Evolutionary conservation across 2,888 invertebrate species (phyloP), one percentile per base, ranked within the genome.

Genomic region (Crematogaster levior): DNA sequence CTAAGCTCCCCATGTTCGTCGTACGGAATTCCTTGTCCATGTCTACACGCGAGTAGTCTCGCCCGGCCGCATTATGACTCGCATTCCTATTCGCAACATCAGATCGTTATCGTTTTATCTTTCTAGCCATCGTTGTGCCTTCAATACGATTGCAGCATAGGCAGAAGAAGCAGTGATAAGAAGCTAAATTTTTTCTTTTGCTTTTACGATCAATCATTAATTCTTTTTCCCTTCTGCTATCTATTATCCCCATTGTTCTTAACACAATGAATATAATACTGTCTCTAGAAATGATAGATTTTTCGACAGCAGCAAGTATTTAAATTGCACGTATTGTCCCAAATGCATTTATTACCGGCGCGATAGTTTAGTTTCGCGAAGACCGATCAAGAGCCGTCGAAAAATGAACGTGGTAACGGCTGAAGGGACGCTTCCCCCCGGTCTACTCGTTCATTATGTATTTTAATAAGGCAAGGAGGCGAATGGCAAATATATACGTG

Each of bases 401-500:
- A 30, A 58, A 58, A 34, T 34, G 66, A 30, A n/a, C 40, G 58
- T 21, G n/a, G 12, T 30, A 30, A 72, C 40, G 53, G 51, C 5
- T 37, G 75, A 40, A 53, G 27, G 63, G 37, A 43, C 53, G 58
- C 43, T 48, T 74, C 73, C 81, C 68, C 81, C 80, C 65, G 63
- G 73, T 66, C 82, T 56, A 56, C 66, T 56, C 43, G 79, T 77
- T 81, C 43, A 72, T 85, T 83, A 87, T 63, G 58, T 63, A 81
- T 88, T 88, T 86, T 86, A 88, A 88, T 86, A 85, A 88, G 83
- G 73, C 68, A 63, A 81, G 66, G 60, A 73, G 68, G 66, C 81
- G 74, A 83, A 87, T 12, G 34, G 63, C 74, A 77, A 84, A 85
- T 85, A 83, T 83, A 83, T 72, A 88, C 75, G 77, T 65, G 74